Evolutionary conservation across 2,797 vertebrate species (phyloP), one percentile per base, ranked within the genome.

Genomic region (Chelidonichthys spinosus): DNA sequence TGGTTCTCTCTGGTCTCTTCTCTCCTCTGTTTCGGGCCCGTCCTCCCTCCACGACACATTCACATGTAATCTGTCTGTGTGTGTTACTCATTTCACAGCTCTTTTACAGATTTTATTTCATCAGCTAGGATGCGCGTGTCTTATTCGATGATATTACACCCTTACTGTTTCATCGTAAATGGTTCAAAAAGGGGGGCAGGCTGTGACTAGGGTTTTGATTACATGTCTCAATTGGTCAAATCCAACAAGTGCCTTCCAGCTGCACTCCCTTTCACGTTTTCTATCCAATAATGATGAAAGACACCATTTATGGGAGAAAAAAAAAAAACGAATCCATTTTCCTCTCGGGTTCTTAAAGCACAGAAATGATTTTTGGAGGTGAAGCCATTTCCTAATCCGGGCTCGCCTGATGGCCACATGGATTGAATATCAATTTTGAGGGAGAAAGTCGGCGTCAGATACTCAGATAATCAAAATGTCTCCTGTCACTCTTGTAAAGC

Each of bases 351-450:
- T 78, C 59, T 77, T 62, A 59, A 69, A 77, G 44, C 44, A 72
- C 6, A 11, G 17, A 80, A 79, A 72, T 60, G 3, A 54, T 76
- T 87, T 80, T 46, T 37, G 33, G 47, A 74, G 7, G 37, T 63
- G 44, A 69, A 76, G 17, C 53, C 35, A 69, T 61, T 72, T 64
- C 61, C 18, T 74, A 47, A 77, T 74, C 39, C 68, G 10, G 5
- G 40, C 74, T 52, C 55, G n/a, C 33, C 47, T 69, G 50, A 50
- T 52, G 55, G 70, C 36, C 35, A 62, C 71, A 55, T 36, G 17
- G 13, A 49, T 17, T 69, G 53, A 81, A 87, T 68, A 80, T 69
- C 40, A 69, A 72, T 63, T 63, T 73, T 62, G 49, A 50, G 11
- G 50, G 42, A 32, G 44, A 25, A 58, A 43, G 47, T 11, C 18